Evolutionary conservation across 2,797 vertebrate species (phyloP).

Genomic region (Capromys pilorides): DNA sequence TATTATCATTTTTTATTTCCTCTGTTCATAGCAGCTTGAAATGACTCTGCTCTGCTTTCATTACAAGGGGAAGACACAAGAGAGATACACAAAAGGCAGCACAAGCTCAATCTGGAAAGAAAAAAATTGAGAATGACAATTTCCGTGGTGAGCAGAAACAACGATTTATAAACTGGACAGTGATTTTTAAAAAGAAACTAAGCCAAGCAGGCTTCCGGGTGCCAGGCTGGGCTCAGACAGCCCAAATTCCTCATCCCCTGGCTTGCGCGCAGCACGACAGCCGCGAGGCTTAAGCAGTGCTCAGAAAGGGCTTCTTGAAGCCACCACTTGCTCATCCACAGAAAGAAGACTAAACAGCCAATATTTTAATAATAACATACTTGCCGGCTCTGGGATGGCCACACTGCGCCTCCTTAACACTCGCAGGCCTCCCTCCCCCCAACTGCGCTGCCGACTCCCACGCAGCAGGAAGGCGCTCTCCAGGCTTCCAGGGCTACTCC

Average conservation of each 20-base stretch:
- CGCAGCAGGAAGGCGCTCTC: neutral
- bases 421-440: neutral
- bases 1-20: neutral
- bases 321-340: neutral
- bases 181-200: neutral
- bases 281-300: neutral
- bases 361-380: neutral
- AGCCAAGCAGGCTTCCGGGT: neutral
- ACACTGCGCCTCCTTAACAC: rapidly evolving
- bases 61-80: conserved; percentile 7
- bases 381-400: neutral
- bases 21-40: neutral
- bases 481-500: neutral
- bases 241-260: neutral
- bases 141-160: conserved; percentile 35
- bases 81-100: neutral
- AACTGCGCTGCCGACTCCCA: neutral
- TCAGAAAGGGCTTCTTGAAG: neutral
- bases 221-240: neutral
- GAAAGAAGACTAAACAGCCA: neutral
- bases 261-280: neutral
- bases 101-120: conserved; percentile 17
- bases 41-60: neutral
- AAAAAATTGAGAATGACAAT: neutral
- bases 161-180: conserved; percentile 33